phyloP scores from a whole-genome alignment of 1,140 invertebrate genomes.

The Bombus huntii region DNA sequence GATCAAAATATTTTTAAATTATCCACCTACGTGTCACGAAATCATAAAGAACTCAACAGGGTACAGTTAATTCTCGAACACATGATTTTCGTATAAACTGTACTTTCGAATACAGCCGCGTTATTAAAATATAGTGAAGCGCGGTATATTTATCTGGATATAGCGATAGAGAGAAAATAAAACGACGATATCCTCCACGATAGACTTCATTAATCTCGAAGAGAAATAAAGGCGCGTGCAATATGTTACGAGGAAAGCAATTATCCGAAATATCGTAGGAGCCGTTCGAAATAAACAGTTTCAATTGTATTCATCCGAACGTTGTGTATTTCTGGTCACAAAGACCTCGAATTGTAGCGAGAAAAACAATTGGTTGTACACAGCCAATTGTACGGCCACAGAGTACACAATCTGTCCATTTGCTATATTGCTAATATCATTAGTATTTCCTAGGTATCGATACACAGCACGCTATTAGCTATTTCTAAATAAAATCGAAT shows the following conservation, averaged over 20 bases:
- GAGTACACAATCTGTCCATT: no score
- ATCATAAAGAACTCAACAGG: background rate
- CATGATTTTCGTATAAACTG: no score
- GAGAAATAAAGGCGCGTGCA: background rate
- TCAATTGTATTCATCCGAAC: background rate
- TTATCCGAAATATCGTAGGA: background rate
- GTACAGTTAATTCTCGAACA: no score
- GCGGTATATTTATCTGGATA: background rate
- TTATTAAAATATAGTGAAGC: background rate
- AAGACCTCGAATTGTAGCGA: no score
- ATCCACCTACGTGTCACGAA: background rate
- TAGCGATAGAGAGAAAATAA: background rate
- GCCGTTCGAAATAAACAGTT: conserved; percentile 6
- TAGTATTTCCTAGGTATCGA: no score
- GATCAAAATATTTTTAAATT: background rate
- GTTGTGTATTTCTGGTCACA: background rate
- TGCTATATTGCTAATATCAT: no score
- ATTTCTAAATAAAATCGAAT: no score
- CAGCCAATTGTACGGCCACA: no score
- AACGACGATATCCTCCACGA: background rate
- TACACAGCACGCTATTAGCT: no score
- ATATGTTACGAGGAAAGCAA: background rate
- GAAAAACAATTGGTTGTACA: background rate
- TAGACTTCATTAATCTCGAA: background rate
- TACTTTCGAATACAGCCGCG: no score